These are phyloP conservation scores for Ophiothrix spiculata DNA, from an alignment of 35 echinoderm and acorn worm genomes.

Conservation along the genomic window DNA sequence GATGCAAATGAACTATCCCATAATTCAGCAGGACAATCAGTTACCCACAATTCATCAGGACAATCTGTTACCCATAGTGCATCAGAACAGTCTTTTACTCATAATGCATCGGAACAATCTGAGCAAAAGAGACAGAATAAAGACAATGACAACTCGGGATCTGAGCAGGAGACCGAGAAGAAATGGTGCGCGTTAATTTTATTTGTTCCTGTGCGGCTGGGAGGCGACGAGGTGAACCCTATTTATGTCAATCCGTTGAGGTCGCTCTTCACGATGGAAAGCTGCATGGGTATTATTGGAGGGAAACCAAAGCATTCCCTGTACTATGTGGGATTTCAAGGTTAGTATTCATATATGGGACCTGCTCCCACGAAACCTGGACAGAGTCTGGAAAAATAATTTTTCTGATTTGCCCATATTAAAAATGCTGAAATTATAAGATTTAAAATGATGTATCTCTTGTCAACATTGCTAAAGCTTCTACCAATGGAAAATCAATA, in stretches of 20 bases:
- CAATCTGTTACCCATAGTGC: too few relatives aligned
- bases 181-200: constrained; percentile 80
- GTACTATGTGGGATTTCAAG: constrained; percentile 97
- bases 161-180: neutral
- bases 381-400: too few relatives aligned
- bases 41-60: too few relatives aligned
- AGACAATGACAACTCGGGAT: neutral
- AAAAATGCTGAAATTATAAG: too few relatives aligned
- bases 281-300: constrained; percentile 95
- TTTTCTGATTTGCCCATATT: too few relatives aligned
- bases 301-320: constrained; percentile 96
- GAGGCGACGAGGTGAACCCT: constrained; percentile 88
- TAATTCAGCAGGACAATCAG: too few relatives aligned
- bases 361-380: too few relatives aligned
- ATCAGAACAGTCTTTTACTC: neutral
- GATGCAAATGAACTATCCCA: too few relatives aligned
- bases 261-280: constrained; percentile 81
- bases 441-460: too few relatives aligned
- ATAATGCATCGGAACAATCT: neutral
- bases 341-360: too few relatives aligned
- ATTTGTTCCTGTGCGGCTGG: constrained; percentile 83
- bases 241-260: constrained; percentile 80
- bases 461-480: too few relatives aligned
- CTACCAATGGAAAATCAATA: too few relatives aligned
- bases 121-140: neutral